These are phyloP conservation scores for Heliconius congener DNA, from an alignment of 1,140 invertebrate genomes.

Conservation along the genomic window DNA sequence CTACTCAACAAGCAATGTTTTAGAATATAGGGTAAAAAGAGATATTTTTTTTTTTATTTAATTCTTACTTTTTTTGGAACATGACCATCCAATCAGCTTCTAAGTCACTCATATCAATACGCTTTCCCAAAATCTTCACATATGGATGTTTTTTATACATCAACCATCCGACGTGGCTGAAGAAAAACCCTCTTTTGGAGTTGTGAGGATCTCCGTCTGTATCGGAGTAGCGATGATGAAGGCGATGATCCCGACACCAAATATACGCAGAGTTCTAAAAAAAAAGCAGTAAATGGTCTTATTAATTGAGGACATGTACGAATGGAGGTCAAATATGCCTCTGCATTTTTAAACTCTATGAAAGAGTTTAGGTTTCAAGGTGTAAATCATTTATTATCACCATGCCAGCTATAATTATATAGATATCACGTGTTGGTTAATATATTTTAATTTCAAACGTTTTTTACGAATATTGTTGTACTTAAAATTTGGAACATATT, in stretches of 20 bases:
- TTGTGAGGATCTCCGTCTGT: constrained; percentile 87
- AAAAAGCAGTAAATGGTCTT: no score
- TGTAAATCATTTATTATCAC: no score
- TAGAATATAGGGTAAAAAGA: background rate
- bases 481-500: no score
- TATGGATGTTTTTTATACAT: constrained; percentile 84
- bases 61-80: constrained; percentile 86
- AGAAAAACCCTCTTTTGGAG: constrained; percentile 85
- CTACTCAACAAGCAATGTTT: no score
- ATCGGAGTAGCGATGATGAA: constrained; percentile 86
- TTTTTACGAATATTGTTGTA: no score
- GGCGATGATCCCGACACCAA: constrained; percentile 84
- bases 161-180: constrained; percentile 86
- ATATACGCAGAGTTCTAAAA: constrained; percentile 72
- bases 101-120: constrained; percentile 88
- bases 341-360: no score
- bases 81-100: constrained; percentile 86
- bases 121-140: constrained; percentile 83
- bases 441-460: no score
- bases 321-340: no score
- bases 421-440: no score
- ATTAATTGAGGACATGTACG: no score
- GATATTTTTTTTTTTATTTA: background rate
- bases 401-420: no score
- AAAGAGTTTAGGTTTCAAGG: no score